Percentiles rank a stretch among this genome's conserved stretches.
Conservation (phyloP, 64 coral and sea anemone species). For the Astreopora myriophthalma region DNA sequence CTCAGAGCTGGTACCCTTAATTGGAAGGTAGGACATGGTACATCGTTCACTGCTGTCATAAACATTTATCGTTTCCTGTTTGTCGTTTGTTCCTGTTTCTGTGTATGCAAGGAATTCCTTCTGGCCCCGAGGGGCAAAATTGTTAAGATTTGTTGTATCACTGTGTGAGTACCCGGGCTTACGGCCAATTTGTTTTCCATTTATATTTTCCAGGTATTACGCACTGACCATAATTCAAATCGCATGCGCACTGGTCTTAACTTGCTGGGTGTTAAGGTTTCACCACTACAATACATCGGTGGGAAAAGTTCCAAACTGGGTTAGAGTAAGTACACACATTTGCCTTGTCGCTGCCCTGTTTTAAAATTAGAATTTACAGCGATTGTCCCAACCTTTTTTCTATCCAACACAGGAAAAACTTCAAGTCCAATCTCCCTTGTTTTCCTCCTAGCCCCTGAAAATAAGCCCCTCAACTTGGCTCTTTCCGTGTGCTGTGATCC, state of each 20-base stretch:
- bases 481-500: too few relatives aligned
- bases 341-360: too few relatives aligned
- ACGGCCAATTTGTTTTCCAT: neutral
- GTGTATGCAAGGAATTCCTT: too few relatives aligned
- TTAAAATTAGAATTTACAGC: too few relatives aligned
- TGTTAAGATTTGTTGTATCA: too few relatives aligned
- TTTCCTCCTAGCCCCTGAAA: too few relatives aligned
- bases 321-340: conserved; percentile 59
- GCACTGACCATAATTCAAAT: conserved; percentile 82
- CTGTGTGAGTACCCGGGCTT: neutral
- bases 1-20: conserved; percentile 86
- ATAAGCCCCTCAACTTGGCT: too few relatives aligned
- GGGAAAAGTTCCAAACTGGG: conserved; percentile 78
- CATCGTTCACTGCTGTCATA: neutral
- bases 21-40: conserved; percentile 68
- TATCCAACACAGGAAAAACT: too few relatives aligned
- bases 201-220: conserved; percentile 72
- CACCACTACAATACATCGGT: conserved; percentile 86
- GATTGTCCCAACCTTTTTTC: too few relatives aligned
- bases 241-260: conserved; percentile 67
- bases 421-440: too few relatives aligned
- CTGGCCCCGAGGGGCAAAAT: too few relatives aligned
- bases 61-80: neutral
- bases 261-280: conserved; percentile 81
- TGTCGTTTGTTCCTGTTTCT: too few relatives aligned